These are phyloP conservation scores for Elegia similella DNA, from an alignment of 2,888 invertebrate genomes.

Conservation along the genomic window DNA sequence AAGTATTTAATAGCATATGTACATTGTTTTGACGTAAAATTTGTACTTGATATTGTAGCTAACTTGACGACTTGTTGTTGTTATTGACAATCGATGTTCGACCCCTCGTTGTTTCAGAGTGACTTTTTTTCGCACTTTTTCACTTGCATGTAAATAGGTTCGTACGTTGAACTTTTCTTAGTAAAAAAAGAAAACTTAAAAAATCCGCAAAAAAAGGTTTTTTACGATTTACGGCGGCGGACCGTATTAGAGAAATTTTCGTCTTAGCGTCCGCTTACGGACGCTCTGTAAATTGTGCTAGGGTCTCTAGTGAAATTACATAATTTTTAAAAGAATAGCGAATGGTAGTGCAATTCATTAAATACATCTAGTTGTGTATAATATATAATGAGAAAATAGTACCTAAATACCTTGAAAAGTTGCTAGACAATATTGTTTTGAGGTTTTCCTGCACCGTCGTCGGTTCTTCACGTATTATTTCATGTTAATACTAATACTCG, in stretches of 20 bases:
- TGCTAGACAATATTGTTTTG: constrained; percentile 75
- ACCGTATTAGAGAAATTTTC: constrained; percentile 56
- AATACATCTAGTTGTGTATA: constrained; percentile 71
- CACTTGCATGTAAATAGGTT: constrained; percentile 70
- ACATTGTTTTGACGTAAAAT: constrained; percentile 55
- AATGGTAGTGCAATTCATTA: constrained; percentile 76
- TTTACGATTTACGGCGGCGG: constrained; percentile 62
- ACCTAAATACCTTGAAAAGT: constrained; percentile 67
- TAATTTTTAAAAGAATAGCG: constrained; percentile 48
- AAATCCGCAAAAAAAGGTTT: constrained; percentile 62
- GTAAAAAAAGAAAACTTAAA: constrained; percentile 51
- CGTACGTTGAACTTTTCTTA: constrained; percentile 47
- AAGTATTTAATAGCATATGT: constrained; percentile 36
- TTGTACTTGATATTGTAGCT: constrained; percentile 62
- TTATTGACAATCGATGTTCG: constrained; percentile 48
- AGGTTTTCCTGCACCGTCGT: constrained; percentile 64
- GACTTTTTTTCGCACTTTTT: constrained; percentile 63
- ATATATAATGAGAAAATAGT: constrained; percentile 59
- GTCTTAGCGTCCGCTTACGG: constrained; percentile 44
- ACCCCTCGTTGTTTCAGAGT: constrained; percentile 63
- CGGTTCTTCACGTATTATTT: constrained; percentile 46
- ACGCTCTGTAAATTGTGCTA: constrained; percentile 60
- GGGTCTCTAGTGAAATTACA: constrained; percentile 66
- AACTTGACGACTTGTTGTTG: constrained; percentile 55
- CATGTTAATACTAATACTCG: constrained; percentile 25